phyloP scores from a whole-genome alignment of 2,113 vertebrate species.

The Monarcha castaneiventris region DNA sequence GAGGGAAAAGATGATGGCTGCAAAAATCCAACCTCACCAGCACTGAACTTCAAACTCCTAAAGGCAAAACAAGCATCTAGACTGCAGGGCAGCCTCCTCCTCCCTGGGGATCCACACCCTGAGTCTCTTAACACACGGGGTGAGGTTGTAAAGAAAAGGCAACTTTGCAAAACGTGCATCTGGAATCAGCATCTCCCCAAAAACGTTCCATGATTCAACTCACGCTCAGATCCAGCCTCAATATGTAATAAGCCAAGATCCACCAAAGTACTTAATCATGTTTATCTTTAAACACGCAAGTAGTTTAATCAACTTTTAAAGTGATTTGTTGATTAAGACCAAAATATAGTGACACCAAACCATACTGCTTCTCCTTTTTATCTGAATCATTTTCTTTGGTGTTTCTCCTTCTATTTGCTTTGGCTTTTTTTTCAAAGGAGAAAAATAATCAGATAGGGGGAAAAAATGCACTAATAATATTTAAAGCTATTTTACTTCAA shows the following conservation, averaged over 20 bases:
- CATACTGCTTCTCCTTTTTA: not conserved
- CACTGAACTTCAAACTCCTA: not conserved
- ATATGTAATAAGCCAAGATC: not conserved
- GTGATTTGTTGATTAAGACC: not conserved
- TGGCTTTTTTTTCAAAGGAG: not conserved
- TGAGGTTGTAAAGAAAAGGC: not conserved
- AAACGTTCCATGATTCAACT: not conserved
- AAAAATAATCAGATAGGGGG: not conserved
- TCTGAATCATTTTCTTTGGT: not conserved
- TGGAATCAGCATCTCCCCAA: not conserved
- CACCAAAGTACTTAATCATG: constrained; percentile 13
- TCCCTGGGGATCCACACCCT: not conserved
- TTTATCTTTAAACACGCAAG: constrained; percentile 27
- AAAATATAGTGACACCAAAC: not conserved
- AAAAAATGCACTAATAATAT: not conserved
- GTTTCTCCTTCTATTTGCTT: not conserved
- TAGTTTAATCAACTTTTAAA: constrained; percentile 34
- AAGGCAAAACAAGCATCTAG: not conserved
- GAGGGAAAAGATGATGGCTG: not conserved
- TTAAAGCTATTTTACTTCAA: constrained; percentile 19
- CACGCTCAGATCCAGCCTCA: not conserved
- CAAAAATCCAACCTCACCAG: not conserved
- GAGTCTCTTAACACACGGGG: not conserved
- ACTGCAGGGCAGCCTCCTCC: not conserved
- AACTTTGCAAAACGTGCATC: not conserved